Conservation (phyloP, 2,113 vertebrate species). For the Elephantulus edwardii region DNA sequence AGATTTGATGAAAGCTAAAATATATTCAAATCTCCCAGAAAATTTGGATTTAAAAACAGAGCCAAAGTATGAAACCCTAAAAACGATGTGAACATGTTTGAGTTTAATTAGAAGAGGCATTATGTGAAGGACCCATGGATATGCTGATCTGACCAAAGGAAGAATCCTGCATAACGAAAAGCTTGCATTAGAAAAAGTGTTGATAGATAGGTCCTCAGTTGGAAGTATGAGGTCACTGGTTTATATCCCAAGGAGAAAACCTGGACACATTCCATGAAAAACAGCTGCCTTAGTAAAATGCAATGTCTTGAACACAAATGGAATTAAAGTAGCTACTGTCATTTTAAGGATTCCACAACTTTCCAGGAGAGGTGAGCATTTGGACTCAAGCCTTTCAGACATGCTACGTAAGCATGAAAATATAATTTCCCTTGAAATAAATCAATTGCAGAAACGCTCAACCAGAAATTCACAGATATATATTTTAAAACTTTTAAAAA, state of each 20-base stretch:
- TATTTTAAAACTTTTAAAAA: constrained; percentile 26
- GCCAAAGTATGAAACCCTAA: constrained; percentile 48
- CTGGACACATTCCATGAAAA: constrained; percentile 81
- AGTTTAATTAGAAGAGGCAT: constrained; percentile 75
- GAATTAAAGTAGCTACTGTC: constrained; percentile 71
- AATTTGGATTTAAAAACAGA: constrained; percentile 1
- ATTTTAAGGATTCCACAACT: constrained; percentile 69
- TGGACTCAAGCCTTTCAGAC: constrained; percentile 46
- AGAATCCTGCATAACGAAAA: constrained; percentile 69
- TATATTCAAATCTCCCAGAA: constrained; percentile 54
- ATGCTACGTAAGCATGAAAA: constrained; percentile 50
- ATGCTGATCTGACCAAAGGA: constrained; percentile 69
- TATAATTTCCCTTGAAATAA: constrained; percentile 51
- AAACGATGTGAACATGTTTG: constrained; percentile 69
- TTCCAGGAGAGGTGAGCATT: constrained; percentile 48
- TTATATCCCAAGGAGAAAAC: constrained; percentile 77
- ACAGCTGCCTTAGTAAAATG: constrained; percentile 79
- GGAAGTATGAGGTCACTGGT: constrained; percentile 81
- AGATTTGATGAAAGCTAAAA: constrained; percentile 58
- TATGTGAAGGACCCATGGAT: constrained; percentile 68
- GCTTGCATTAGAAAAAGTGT: constrained; percentile 76
- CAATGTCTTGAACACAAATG: constrained; percentile 74
- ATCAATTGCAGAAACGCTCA: constrained; percentile 39
- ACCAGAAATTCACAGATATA: constrained; percentile 14
- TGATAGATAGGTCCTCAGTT: constrained; percentile 82